Percentiles rank a stretch among this genome's conserved stretches.
These are phyloP conservation scores for Calameuta pallipes DNA, from an alignment of 2,888 invertebrate species.

Conservation along the genomic window DNA sequence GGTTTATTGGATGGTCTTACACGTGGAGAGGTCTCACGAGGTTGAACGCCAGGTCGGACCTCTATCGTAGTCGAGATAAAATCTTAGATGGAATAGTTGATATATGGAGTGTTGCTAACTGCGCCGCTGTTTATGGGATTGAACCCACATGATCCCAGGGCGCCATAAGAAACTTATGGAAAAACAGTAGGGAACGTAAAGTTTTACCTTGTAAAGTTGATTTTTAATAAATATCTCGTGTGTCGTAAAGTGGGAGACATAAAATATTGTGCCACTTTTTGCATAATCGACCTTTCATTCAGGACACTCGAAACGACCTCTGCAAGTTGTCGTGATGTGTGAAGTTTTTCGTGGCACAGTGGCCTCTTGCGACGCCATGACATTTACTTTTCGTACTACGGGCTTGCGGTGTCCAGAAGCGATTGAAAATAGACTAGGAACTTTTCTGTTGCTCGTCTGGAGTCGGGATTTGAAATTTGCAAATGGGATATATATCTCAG, in stretches of 20 bases:
- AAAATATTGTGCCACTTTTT: not conserved
- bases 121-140: not conserved
- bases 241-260: not conserved
- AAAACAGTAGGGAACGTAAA: not conserved
- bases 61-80: slow-evolving; percentile 17
- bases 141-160: not conserved
- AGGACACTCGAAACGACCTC: slow-evolving; percentile 19
- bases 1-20: slow-evolving; percentile 33
- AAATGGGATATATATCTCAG: not conserved
- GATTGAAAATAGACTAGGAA: not conserved
- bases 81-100: slow-evolving; percentile 20
- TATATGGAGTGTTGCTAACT: slow-evolving; percentile 19
- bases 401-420: not conserved
- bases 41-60: slow-evolving; percentile 16
- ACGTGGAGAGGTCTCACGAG: slow-evolving; percentile 15
- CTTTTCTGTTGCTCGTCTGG: not conserved
- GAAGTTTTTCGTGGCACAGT: slow-evolving; percentile 21
- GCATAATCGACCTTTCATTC: not conserved
- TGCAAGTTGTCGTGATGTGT: slow-evolving; percentile 58
- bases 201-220: not conserved
- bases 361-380: slow-evolving; percentile 12
- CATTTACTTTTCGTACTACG: not conserved
- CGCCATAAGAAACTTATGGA: not conserved
- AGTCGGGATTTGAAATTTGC: not conserved
- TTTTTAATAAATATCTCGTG: not conserved